phyloP scores from a whole-genome alignment of 2,797 vertebrate genomes.

The Sebastes vulpes region DNA sequence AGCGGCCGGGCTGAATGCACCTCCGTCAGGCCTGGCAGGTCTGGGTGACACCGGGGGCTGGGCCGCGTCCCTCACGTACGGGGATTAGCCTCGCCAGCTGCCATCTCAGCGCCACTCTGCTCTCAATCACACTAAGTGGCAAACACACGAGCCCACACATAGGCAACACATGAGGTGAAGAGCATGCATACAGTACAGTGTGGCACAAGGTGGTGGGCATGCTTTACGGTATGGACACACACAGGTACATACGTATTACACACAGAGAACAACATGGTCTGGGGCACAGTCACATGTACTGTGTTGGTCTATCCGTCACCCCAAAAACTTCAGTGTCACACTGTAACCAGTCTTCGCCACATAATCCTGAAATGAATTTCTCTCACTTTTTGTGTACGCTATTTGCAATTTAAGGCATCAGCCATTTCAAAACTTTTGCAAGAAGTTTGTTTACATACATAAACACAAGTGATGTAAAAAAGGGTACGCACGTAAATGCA shows the following conservation, averaged over 20 bases:
- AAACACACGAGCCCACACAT: constrained; percentile 31
- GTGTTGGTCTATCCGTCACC: constrained; percentile 12
- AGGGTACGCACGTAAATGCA: not conserved
- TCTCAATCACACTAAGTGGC: constrained; percentile 75
- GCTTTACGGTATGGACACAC: constrained; percentile 7
- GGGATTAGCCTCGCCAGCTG: constrained; percentile 84
- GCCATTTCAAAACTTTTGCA: not conserved
- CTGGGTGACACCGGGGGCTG: constrained; percentile 81
- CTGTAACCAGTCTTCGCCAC: not conserved
- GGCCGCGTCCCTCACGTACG: constrained; percentile 74
- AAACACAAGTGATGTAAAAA: not conserved
- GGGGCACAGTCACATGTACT: not conserved
- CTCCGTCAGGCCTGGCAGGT: constrained; percentile 85
- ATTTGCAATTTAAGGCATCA: constrained; percentile 1
- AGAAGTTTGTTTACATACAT: not conserved
- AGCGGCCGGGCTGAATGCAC: constrained; percentile 84
- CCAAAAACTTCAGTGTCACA: constrained; percentile 8
- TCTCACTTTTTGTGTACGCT: not conserved
- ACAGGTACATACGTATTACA: constrained; percentile 18
- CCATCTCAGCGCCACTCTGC: constrained; percentile 80
- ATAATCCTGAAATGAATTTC: constrained; percentile 8
- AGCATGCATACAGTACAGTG: constrained; percentile 11
- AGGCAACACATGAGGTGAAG: constrained; percentile 49
- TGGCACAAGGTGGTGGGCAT: not conserved
- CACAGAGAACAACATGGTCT: not conserved